Evolutionary conservation across 2,797 vertebrate species (phyloP), one percentile per base, ranked within the genome.

Genomic region (Myripristis murdjan): DNA sequence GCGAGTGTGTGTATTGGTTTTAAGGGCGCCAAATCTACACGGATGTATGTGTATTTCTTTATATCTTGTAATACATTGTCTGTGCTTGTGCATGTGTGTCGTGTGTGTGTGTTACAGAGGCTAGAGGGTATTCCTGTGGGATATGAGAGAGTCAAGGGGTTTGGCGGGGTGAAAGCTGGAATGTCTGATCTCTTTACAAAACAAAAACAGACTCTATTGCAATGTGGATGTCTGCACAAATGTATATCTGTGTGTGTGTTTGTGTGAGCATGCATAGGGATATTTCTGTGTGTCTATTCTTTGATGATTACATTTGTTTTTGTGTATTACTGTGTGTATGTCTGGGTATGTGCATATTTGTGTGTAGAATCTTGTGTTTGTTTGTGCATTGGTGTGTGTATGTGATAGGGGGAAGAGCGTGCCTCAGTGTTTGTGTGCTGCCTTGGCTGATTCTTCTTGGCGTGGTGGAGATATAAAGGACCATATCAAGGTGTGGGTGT

Each of bases 351-450:
- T 47, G 44, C 31, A 12, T 51, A 10, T 28, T 6, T 52, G 23
- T 52, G 24, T 16, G 5, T 28, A 15, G 14, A 11, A 28, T 7
- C 12, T 6, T 6, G 49, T 63, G 23, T 77, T 66, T 63, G 52
- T 16, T 57, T 75, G 59, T 78, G 66, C 46, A 26, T 10, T 6
- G 51, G 62, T 71, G 59, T 81, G 60, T 60, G 69, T 24, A 2
- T 64, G 54, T 61, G 60, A 68, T 68, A 66, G n/a, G 52, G 1
- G 60, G 18, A 26, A 18, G 41, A 62, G 33, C 51, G 26, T 61
- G 63, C 20, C 9, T 49, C 41, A 52, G 39, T 81, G 37, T 73
- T 56, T 53, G 48, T 57, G 71, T 39, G 43, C 9, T 28, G 23
- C 33, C 23, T 26, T 31, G 24, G 62, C 2, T 43, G 37, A 9